Conservation (phyloP, 2,113 vertebrate genomes). For the Corythornis vintsioides region DNA sequence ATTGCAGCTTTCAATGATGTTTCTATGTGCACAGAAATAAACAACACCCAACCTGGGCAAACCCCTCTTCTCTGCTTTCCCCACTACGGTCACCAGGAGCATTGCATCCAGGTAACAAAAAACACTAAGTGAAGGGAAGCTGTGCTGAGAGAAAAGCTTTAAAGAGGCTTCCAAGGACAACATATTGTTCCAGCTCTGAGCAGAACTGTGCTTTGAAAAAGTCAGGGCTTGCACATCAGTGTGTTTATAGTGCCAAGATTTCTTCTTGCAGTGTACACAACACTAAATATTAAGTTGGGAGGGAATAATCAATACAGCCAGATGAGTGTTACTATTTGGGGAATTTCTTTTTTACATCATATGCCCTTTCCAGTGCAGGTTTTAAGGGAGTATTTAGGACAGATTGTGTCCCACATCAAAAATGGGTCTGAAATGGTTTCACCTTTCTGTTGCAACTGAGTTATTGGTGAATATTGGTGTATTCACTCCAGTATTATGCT, state of each 20-base stretch:
- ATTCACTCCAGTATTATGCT: not conserved
- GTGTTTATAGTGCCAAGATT: conserved; percentile 14
- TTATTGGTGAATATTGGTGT: not conserved
- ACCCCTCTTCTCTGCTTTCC: not conserved
- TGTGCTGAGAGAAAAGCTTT: conserved; percentile 3
- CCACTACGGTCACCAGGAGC: not conserved
- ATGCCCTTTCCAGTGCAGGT: not conserved
- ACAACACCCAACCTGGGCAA: not conserved
- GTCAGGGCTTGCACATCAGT: not conserved
- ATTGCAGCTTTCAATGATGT: not conserved
- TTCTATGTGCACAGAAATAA: conserved; percentile 4
- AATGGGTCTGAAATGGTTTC: not conserved
- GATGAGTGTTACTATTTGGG: not conserved
- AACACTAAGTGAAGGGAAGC: not conserved
- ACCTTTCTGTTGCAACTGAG: not conserved
- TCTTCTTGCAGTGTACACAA: not conserved
- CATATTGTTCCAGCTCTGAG: conserved; percentile 39
- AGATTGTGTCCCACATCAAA: not conserved
- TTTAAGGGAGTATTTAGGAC: not conserved
- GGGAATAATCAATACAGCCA: not conserved
- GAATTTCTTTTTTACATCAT: not conserved
- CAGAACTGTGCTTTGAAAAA: conserved; percentile 21
- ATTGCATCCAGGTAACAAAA: not conserved
- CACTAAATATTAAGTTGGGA: not conserved
- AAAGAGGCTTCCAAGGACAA: conserved; percentile 49